These are phyloP conservation scores for Drosophila serrata DNA, from an alignment of 1,140 invertebrate species.

Conservation along the genomic window DNA sequence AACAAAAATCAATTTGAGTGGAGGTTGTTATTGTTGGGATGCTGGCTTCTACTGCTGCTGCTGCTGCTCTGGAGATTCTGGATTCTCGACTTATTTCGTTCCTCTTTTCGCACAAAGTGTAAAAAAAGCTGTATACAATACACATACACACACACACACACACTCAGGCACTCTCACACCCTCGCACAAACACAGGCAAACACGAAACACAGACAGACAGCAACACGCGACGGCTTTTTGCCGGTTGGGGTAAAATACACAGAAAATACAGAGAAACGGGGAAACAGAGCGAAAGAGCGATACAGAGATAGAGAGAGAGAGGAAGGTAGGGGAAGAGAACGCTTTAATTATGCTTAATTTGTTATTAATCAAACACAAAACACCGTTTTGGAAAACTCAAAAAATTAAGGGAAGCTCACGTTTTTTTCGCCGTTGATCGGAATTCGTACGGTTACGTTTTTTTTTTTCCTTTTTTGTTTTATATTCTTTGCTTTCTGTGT, in stretches of 20 bases:
- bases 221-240: conserved; percentile 80
- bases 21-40: conserved; percentile 41
- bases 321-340: conserved; percentile 26
- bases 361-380: conserved; percentile 72
- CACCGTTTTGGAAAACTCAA: conserved; percentile 53
- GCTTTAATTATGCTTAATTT: conserved; percentile 77
- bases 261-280: conserved; percentile 30
- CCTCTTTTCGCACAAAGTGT: conserved; percentile 47
- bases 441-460: conserved; percentile 48
- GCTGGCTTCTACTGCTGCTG: conserved; percentile 17
- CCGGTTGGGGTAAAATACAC: conserved; percentile 59
- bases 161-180: conserved; percentile 7
- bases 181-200: conserved; percentile 9
- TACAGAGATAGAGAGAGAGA: conserved; percentile 25
- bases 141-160: conserved; percentile 31
- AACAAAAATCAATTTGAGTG: conserved; percentile 77
- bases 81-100: conserved; percentile 48
- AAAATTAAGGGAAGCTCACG: conserved; percentile 61
- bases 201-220: conserved; percentile 41
- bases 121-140: conserved; percentile 75
- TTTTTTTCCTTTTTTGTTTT: conserved; percentile 31
- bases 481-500: conserved; percentile 34
- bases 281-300: conserved; percentile 27
- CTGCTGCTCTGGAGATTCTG: conserved; percentile 31
- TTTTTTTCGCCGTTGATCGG: conserved; percentile 52